Conservation (phyloP, 2,113 vertebrate species). For the Amphiprion ocellaris region DNA sequence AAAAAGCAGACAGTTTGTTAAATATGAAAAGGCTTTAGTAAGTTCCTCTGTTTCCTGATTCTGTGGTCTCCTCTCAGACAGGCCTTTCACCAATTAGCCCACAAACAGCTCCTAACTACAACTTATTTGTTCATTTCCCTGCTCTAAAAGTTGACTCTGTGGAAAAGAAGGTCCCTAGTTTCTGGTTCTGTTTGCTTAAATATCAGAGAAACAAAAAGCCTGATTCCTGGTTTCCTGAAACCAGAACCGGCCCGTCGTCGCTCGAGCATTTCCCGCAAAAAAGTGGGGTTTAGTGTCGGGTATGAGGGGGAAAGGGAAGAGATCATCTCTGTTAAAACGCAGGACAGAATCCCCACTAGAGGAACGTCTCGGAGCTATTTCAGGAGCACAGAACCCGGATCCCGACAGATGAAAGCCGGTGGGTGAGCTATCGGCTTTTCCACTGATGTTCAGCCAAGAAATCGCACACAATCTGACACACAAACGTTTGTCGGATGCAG, state of each 20-base stretch:
- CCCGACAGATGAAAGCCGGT: conserved; percentile 47
- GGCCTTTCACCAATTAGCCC: conserved; percentile 10
- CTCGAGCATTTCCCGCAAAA: conserved; percentile 26
- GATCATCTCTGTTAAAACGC: conserved; percentile 39
- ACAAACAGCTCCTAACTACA: not conserved
- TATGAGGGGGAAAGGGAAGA: not conserved
- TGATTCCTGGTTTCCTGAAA: not conserved
- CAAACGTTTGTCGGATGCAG: conserved; percentile 25
- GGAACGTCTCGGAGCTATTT: conserved; percentile 44
- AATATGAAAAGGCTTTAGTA: too few relatives aligned
- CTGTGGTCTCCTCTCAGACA: conserved; percentile 33
- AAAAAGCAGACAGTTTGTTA: too few relatives aligned
- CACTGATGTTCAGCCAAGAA: conserved; percentile 56
- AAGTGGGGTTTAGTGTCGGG: conserved; percentile 31
- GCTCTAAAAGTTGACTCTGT: conserved; percentile 16
- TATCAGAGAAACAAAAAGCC: too few relatives aligned
- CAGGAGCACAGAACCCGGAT: conserved; percentile 42
- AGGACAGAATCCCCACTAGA: conserved; percentile 28
- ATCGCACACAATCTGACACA: conserved; percentile 36
- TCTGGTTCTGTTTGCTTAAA: too few relatives aligned
- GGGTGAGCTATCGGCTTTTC: conserved; percentile 41
- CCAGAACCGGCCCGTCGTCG: conserved; percentile 24
- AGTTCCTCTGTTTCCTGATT: not conserved
- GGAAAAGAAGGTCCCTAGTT: not conserved
- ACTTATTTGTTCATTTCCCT: too few relatives aligned